Base-by-base conservation (phyloP, 2,888 invertebrate genomes). In the Mythimna impura region DNA sequence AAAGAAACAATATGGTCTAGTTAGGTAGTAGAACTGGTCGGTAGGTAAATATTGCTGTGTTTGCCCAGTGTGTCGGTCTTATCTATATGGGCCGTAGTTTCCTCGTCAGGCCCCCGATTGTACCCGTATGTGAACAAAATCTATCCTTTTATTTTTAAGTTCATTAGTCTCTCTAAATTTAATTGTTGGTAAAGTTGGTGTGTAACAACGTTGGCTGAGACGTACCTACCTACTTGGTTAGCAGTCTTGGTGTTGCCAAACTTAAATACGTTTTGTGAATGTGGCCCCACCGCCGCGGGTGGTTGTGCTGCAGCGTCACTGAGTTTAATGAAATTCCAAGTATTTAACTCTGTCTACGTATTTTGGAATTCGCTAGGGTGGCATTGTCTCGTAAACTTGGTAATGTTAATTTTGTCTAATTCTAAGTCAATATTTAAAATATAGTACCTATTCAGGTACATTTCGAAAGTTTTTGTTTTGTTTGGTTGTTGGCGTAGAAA, bases 11-110 rank as follows among this genome's bases (percentile, higher is more conserved):
- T 67, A 70, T 64, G 40, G 75, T 82, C 73, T 84, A 80, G 79
- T 78, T 82, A 79, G 70, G 73, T 83, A 77, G 82, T 77, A 80
- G 66, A 77, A 77, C 47, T 61, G 50, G 76, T 76, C 68, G 47
- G 77, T 87, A 83, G 83, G 88, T 83, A 89, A 90, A 91, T 88
- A 87, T 86, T 86, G 87, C 89, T 80, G 81, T 91, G 91, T 91
- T 90, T 89, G 91, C 87, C 87, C 85, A 87, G 80, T 88, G 87
- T 88, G 87, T 86, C 82, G 74, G 83, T 79, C 84, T 95, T 95
- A 96, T 96, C 96, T 94, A 95, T 93, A 88, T 94, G 88, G 94
- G 93, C 89, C 94, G 93, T 92, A 87, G 94, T 94, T 95, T 95
- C 94, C 95, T 95, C 86, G 89, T 89, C 88, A 88, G 90, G 89